Conservation (phyloP, 2,797 vertebrate genomes). For the Carduelis carduelis region DNA sequence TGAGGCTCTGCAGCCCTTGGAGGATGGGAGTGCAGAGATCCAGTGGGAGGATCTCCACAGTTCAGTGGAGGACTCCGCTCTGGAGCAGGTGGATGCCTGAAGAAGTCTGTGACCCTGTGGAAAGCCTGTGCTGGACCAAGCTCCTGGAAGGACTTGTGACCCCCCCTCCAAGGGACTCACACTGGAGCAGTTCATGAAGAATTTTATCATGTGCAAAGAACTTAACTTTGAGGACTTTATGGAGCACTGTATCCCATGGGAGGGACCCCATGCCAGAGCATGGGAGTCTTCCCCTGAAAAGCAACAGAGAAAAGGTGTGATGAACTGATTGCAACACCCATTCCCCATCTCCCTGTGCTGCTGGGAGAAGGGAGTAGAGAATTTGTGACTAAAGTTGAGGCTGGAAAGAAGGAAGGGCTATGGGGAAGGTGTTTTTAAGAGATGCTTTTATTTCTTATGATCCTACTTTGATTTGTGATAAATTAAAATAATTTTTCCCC, state of each 20-base stretch:
- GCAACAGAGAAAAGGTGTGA: accelerated
- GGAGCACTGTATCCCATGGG: not conserved
- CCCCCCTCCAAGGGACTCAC: not conserved
- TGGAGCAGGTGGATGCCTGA: not conserved
- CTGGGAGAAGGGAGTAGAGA: not conserved
- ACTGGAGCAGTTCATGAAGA: not conserved
- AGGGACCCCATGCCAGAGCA: not conserved
- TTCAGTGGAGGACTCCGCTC: not conserved
- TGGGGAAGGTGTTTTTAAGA: not conserved
- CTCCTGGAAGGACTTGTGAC: not conserved
- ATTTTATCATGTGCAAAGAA: not conserved
- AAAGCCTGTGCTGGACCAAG: not conserved
- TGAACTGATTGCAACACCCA: not conserved
- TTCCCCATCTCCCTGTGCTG: not conserved
- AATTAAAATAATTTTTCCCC: not conserved
- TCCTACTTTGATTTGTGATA: not conserved
- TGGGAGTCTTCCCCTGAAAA: not conserved
- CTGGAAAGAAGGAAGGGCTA: not conserved
- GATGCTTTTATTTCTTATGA: not conserved
- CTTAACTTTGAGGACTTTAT: not conserved
- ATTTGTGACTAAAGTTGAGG: not conserved
- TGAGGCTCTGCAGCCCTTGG: not conserved
- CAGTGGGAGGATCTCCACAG: no score
- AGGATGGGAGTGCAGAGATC: not conserved
- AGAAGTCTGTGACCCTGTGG: not conserved